These are phyloP conservation scores for Thaleichthys pacificus DNA, from an alignment of 2,797 vertebrate species.

Conservation along the genomic window DNA sequence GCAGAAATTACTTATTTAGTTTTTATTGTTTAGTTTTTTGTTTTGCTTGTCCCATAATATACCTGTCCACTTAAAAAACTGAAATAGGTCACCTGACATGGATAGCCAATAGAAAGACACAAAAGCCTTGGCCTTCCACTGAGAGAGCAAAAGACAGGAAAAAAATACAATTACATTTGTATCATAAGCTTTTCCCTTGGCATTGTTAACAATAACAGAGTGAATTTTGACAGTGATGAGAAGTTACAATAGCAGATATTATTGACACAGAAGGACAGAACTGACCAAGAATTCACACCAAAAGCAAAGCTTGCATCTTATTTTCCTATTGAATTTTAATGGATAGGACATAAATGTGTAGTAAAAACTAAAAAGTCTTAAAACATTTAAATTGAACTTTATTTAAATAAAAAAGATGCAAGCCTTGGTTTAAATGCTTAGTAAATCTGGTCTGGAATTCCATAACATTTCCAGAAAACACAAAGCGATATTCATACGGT, in stretches of 20 bases:
- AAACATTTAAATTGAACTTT: too few species aligned
- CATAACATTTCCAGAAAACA: slow-evolving; percentile 27
- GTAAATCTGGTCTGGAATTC: too few species aligned
- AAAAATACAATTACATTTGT: slow-evolving; percentile 28
- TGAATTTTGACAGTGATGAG: slow-evolving; percentile 41
- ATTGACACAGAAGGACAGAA: slow-evolving; percentile 7
- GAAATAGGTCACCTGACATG: slow-evolving; percentile 37
- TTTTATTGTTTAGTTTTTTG: slow-evolving; percentile 20
- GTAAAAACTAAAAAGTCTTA: too few species aligned
- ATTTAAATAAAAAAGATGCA: too few species aligned
- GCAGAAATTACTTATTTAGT: slow-evolving; percentile 24
- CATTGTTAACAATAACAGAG: slow-evolving; percentile 41
- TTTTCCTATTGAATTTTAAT: not conserved
- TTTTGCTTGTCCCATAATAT: slow-evolving; percentile 16
- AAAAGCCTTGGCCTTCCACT: slow-evolving; percentile 27
- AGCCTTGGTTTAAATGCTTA: too few species aligned
- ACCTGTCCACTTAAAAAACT: slow-evolving; percentile 34
- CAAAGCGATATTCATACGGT: slow-evolving; percentile 20
- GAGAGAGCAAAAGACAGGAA: slow-evolving; percentile 12
- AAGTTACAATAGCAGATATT: slow-evolving; percentile 18
- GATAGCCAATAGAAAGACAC: slow-evolving; percentile 30
- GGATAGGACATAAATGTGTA: too few species aligned
- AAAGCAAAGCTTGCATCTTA: not conserved
- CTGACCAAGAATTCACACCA: not conserved
- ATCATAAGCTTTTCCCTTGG: slow-evolving; percentile 38